phyloP scores from a whole-genome alignment of 2,888 invertebrate species.

The Hermaeophaga mercurialis region DNA sequence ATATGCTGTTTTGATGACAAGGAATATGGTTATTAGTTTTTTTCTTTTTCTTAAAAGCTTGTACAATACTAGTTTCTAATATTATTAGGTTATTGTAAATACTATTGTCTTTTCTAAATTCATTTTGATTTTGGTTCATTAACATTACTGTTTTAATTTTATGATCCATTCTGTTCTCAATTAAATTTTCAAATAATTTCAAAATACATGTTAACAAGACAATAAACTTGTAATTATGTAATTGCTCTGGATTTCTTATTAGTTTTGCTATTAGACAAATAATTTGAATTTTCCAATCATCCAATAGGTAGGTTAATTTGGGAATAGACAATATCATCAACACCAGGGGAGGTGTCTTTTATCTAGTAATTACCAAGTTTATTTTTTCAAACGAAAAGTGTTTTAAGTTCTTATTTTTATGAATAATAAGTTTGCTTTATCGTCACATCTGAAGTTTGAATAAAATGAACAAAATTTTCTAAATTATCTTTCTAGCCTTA shows the following conservation, averaged over 20 bases:
- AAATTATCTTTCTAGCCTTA: not conserved
- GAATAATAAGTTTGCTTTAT: not conserved
- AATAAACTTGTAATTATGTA: not conserved
- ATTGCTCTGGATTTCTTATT: not conserved
- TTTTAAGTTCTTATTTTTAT: not conserved
- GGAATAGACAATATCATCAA: not conserved
- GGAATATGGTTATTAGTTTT: not conserved
- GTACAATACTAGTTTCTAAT: not conserved
- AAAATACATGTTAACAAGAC: too few species aligned
- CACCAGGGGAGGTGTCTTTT: not conserved
- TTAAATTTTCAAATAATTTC: constrained; percentile 7
- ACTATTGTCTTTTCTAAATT: not conserved
- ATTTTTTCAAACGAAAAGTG: not conserved
- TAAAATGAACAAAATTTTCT: not conserved
- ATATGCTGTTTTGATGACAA: constrained; percentile 7
- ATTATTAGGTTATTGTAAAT: constrained; percentile 1
- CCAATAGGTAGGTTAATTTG: not conserved
- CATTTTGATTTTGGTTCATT: too few species aligned
- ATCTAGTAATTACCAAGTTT: not conserved
- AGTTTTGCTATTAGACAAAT: not conserved
- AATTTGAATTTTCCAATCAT: constrained; percentile 4
- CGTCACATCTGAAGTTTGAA: not conserved
- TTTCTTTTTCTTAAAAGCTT: not conserved
- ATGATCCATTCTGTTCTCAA: constrained; percentile 8
- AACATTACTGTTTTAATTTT: not conserved